Base-by-base conservation (phyloP, 2,888 invertebrate species). In the Drosophila testacea region DNA sequence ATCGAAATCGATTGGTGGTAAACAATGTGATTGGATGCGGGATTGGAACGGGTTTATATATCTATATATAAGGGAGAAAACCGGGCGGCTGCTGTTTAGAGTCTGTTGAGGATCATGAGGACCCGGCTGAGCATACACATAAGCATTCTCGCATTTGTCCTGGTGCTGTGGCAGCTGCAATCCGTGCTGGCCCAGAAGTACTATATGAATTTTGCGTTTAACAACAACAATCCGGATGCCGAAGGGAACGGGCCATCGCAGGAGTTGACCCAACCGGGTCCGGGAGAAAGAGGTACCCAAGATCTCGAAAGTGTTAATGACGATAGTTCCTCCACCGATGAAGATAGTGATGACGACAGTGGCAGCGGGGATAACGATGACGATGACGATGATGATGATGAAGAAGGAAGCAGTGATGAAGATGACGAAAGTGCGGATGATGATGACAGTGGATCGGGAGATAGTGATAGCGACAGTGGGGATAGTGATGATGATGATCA, bases 51-150 rank as follows among this genome's bases (percentile, higher is more conserved):
- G 7, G 11, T 22, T 22, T 64, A 69, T 60, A 71, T 77, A 67
- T 77, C 85, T 86, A 83, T 88, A 77, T 83, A 88, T 81, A 84
- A 83, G 82, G 69, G 88, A 81, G 73, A 69, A 68, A 79, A 56
- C 6, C 9, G 36, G 32, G 57, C 57, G 72, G 67, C 63, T 81
- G 69, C 67, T 69, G 82, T 72, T 87, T 64, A 73, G 72, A 63
- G 64, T 57, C 61, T 62, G 46, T 47, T 60, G 56, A 74, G 77
- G 73, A 81, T 70, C 76, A 80, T 74, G 73, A 55, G 68, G 69
- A 76, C 65, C 42, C 67, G 84, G 71, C 69, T 66, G 61, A 56
- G 68, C 69, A 62, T 87, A 56, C 70, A 64, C 69, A 54, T 74
- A 62, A 62, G 67, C 66, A 64, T 76, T 50, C 55, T 81, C 50